Base-by-base conservation (phyloP, 1,140 invertebrate genomes). In the Drosophila ficusphila region DNA sequence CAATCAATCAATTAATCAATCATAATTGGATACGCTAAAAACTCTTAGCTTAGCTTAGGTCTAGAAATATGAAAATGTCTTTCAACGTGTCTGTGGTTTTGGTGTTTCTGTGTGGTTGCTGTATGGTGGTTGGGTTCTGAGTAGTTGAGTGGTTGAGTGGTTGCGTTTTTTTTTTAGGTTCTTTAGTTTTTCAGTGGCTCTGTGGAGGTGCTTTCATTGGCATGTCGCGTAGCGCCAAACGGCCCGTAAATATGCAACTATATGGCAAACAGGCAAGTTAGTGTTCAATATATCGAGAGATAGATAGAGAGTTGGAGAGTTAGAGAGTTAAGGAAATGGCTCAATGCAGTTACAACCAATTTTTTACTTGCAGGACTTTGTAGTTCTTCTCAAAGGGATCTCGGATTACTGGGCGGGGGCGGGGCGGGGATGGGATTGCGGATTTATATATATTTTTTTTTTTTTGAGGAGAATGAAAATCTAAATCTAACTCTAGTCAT, bases 401-500 rank as follows among this genome's bases (percentile, higher is more conserved):
- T 4, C 8, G 58, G 58, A 33, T 44, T 27, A 2, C n/a, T n/a
- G n/a, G n/a, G 8, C 16, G 46, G 11, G 23, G 18, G 7, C 2
- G 4, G 25, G 23, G 12, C 1, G 23, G 25, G 16, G 19, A 6
- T 23, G 8, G 36, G 44, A 2, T 29, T 8, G n/a, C 21, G 39
- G 4, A 19, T 18, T n/a, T 27, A 34, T 12, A 16, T 12, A 16
- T 25, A 29, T 65, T 25, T 3, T n/a, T 7, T 25, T 12, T 44
- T 42, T 42, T 51, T 67, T 48, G 16, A 34, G 62, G 62, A 51
- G 25, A 74, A 47, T 74, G 69, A 74, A 74, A 73, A 74, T 74
- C 70, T 67, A 91, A 91, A 91, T 90, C 83, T 91, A 91, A 78
- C 90, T 91, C 90, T 93, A 96, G 92, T 97, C 96, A 91, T 96